phyloP scores from a whole-genome alignment of 1,140 invertebrate genomes.

The Subanguina moxae region DNA sequence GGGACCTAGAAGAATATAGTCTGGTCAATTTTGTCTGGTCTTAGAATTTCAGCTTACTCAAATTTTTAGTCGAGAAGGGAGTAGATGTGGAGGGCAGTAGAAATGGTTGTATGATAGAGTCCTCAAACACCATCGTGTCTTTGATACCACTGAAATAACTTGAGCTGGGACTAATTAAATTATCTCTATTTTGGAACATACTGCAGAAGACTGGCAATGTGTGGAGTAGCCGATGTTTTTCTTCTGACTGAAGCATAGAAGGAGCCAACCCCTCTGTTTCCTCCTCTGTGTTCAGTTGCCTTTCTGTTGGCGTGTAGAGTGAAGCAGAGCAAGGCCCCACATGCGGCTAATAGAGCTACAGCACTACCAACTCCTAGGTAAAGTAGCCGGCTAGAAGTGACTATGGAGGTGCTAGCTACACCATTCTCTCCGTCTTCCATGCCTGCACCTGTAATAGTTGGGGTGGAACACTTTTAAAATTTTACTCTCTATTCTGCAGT shows the following conservation, averaged over 20 bases:
- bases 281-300: not conserved
- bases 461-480: no score
- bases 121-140: slow-evolving; percentile 7
- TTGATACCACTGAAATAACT: not conserved
- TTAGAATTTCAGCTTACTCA: not conserved
- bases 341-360: not conserved
- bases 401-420: not conserved
- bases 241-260: not conserved
- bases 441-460: no score
- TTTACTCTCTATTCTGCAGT: no score
- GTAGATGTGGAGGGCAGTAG: slow-evolving; percentile 4
- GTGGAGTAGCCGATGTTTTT: not conserved
- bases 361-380: not conserved
- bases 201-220: not conserved
- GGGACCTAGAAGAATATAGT: slow-evolving; percentile 43
- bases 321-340: not conserved
- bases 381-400: not conserved
- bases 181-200: not conserved
- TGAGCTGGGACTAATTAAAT: not conserved
- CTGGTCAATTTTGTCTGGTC: no score
- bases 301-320: not conserved
- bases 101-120: not conserved
- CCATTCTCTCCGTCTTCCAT: not conserved
- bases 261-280: not conserved
- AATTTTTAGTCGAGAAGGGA: not conserved